Conservation (phyloP, 2,113 vertebrate genomes). For the Spilogale gracilis region DNA sequence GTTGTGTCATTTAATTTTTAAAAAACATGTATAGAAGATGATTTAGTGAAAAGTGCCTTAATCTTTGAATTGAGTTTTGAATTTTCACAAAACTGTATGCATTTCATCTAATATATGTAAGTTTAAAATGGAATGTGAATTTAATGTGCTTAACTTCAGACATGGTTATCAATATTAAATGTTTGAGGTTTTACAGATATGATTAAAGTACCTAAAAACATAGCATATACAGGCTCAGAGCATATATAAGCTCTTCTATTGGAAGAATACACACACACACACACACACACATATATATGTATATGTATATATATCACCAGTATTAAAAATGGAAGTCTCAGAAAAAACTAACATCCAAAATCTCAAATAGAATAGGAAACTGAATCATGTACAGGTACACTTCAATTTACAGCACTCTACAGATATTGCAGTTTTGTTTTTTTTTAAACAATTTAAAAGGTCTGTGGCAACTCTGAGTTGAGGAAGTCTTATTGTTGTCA, state of each 20-base stretch:
- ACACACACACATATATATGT: too few relatives aligned
- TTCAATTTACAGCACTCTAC: background rate
- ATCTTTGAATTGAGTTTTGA: background rate
- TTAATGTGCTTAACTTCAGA: background rate
- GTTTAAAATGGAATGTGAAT: constrained; percentile 42
- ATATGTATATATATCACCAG: background rate
- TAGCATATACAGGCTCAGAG: background rate
- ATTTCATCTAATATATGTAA: background rate
- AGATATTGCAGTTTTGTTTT: background rate
- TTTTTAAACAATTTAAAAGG: background rate
- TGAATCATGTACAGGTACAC: constrained; percentile 69
- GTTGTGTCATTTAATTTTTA: constrained; percentile 65
- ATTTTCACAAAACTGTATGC: background rate
- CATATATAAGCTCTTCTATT: too few relatives aligned
- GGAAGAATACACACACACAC: too few relatives aligned
- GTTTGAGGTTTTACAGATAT: background rate
- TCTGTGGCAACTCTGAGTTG: background rate
- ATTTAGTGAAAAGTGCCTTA: constrained; percentile 32
- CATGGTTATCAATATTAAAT: background rate
- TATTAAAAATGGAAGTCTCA: constrained; percentile 63
- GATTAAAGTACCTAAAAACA: constrained; percentile 23
- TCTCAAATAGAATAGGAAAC: constrained; percentile 81
- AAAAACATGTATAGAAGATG: constrained; percentile 60
- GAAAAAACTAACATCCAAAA: constrained; percentile 80
- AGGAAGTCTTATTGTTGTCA: background rate